Conservation (phyloP, 2,113 vertebrate species). For the Ranitomeya imitator region DNA sequence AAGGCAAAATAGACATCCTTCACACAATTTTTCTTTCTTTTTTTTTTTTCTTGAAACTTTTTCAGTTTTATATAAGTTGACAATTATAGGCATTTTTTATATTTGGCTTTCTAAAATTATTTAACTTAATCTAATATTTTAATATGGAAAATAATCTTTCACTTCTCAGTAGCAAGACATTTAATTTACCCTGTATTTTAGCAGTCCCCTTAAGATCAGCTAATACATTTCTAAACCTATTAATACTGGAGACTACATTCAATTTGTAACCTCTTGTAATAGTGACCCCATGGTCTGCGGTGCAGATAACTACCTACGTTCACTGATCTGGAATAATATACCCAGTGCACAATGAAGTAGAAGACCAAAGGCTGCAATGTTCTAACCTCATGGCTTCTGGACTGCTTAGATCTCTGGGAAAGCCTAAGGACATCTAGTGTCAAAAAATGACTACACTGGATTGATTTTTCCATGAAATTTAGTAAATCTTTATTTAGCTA, state of each 20-base stretch:
- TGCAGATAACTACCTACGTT: not conserved
- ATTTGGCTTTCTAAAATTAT: no score
- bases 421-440: conserved; percentile 15
- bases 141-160: not conserved
- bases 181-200: not conserved
- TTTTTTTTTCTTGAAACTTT: no score
- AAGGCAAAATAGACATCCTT: no score
- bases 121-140: not conserved
- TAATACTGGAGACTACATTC: not conserved
- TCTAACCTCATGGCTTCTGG: not conserved
- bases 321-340: conserved; percentile 2
- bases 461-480: conserved; percentile 1
- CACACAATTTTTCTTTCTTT: no score
- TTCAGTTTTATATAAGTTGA: no score
- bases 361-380: not conserved
- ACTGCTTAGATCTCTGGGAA: not conserved
- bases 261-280: not conserved
- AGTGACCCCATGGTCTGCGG: not conserved
- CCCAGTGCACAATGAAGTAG: conserved; percentile 3
- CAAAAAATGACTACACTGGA: not conserved
- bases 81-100: no score
- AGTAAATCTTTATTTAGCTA: not conserved
- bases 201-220: not conserved
- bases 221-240: not conserved
- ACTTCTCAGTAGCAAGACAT: not conserved